Percentiles rank a stretch among this genome's conserved stretches.
phyloP scores from a whole-genome alignment of 2,888 invertebrate species.

The Dryadula phaetusa region DNA sequence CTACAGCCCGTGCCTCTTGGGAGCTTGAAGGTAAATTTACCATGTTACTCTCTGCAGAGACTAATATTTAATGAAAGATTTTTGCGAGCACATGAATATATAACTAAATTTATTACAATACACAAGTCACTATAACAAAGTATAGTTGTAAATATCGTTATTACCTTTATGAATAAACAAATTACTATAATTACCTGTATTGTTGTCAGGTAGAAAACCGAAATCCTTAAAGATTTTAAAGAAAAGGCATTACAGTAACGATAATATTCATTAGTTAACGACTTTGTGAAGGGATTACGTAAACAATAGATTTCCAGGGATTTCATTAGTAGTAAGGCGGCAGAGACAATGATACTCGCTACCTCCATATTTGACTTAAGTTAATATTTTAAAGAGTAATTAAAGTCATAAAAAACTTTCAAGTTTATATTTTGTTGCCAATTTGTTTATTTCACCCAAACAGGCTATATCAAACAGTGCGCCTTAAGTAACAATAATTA shows the following conservation, averaged over 20 bases:
- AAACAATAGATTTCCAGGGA: constrained; percentile 23
- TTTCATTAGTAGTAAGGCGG: constrained; percentile 20
- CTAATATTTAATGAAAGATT: not conserved
- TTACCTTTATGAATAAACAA: constrained; percentile 2
- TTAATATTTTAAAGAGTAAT: not conserved
- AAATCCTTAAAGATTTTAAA: constrained; percentile 6
- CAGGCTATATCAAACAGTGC: constrained; percentile 42
- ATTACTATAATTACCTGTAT: constrained; percentile 3
- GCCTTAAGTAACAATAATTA: not conserved
- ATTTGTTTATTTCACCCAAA: constrained; percentile 18
- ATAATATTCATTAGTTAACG: constrained; percentile 23
- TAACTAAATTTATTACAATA: not conserved
- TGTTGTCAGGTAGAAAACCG: not conserved
- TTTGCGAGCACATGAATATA: not conserved
- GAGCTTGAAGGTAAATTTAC: constrained; percentile 33
- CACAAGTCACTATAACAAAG: not conserved
- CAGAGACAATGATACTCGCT: not conserved
- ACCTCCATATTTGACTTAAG: constrained; percentile 7
- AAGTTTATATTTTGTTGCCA: not conserved
- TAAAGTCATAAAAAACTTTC: not conserved
- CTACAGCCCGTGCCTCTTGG: constrained; percentile 25
- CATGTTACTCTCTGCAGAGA: constrained; percentile 23
- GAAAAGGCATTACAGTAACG: not conserved
- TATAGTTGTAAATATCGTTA: not conserved
- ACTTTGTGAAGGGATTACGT: constrained; percentile 4